These are phyloP conservation scores for Alligator mississippiensis DNA, from an alignment of 2,113 vertebrate genomes.

Conservation along the genomic window DNA sequence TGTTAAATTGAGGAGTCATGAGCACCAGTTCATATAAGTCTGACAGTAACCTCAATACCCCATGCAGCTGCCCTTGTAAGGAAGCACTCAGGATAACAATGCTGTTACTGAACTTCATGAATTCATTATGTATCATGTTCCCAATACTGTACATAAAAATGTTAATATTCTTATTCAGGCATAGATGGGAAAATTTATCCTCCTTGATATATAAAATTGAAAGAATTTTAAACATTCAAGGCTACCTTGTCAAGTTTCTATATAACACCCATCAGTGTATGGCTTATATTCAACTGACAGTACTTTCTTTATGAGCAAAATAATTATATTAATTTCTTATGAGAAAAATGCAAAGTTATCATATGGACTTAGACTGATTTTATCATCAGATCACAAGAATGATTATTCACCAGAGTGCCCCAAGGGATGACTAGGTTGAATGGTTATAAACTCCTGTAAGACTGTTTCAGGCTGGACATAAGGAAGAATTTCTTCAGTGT, in stretches of 20 bases:
- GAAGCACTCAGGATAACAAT: neutral
- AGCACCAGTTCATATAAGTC: neutral
- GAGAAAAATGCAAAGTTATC: neutral
- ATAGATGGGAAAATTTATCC: neutral
- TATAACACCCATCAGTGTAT: neutral
- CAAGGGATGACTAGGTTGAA: too few relatives aligned
- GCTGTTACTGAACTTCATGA: rapidly evolving
- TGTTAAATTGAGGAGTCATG: neutral
- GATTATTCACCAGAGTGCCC: too few relatives aligned
- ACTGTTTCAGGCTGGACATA: too few relatives aligned
- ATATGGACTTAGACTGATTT: neutral
- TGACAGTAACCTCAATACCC: neutral
- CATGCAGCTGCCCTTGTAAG: neutral
- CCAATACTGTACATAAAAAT: neutral
- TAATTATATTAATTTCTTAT: neutral
- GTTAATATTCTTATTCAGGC: neutral
- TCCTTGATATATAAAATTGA: neutral
- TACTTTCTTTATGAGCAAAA: neutral
- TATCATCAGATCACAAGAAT: neutral
- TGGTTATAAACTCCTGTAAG: too few relatives aligned
- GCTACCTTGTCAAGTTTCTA: neutral
- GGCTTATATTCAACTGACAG: neutral
- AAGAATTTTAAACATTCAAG: neutral
- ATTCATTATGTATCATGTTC: neutral
- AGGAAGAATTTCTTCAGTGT: too few relatives aligned